Evolutionary conservation across 2,113 vertebrate genomes (phyloP), one percentile per base, ranked within the genome.

Genomic region (Cichladusa arquata): DNA sequence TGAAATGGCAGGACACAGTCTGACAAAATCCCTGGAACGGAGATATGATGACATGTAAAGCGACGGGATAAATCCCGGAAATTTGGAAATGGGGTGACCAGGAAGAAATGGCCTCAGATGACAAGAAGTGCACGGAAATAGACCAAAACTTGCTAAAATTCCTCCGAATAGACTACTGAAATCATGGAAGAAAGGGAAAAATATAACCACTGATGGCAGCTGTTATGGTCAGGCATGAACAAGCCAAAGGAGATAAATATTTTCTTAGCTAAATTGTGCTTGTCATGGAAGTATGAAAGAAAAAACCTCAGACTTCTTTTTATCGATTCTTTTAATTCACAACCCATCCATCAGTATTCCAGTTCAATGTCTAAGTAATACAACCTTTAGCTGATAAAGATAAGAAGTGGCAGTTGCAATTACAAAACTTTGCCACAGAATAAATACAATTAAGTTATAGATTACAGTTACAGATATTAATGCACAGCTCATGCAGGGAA

Each of bases 311-410:
- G 31, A 76, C 20, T 89, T 60, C 34, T 65, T 94, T 86, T 53
- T 62, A 73, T 44, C 48, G 79, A 81, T 92, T 73, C 60, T 89
- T 95, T 62, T 64, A 65, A 66, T 91, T 92, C 77, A 72, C 70
- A 91, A 61, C 7, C 50, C 16, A 86, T 81, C 73, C 54, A 93
- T 95, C 72, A 92, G 56, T 79, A 79, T 88, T 95, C 67, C 50
- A 74, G 92, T 89, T 95, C 96, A 96, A 86, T 66, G 79, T 86
- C 84, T 84, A 74, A 96, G 72, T 73, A 95, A 96, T 69, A 57
- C 86, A 96, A 84, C 65, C 74, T 96, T 97, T 97, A 95, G 90
- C 92, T 97, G 94, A 94, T 47, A 66, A 92, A 95, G 96, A 95
- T 88, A 97, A 94, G 93, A 96, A 89, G 54, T 90, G 90, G 74